A percentile compares a stretch with the other conserved stretches of the same genome.
These are phyloP conservation scores for Zaprionus ghesquierei DNA, from an alignment of 1,140 invertebrate species.

Conservation along the genomic window DNA sequence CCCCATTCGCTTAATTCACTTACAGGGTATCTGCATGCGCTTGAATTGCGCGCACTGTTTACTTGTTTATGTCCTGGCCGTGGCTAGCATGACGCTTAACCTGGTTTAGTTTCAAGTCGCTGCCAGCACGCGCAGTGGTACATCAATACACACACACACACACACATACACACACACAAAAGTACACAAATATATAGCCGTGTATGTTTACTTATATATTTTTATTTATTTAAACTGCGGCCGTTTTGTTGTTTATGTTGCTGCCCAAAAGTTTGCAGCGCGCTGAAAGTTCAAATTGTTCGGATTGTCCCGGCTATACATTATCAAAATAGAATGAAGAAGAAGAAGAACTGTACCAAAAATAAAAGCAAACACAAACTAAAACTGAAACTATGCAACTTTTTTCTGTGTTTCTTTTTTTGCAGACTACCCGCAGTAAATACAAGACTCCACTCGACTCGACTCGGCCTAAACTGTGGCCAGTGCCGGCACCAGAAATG, in stretches of 20 bases:
- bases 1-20: neutral
- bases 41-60: neutral
- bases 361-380: neutral
- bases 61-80: neutral
- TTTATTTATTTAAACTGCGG: constrained; percentile 31
- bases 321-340: neutral
- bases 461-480: constrained; percentile 23
- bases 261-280: constrained; percentile 33
- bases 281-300: constrained; percentile 36
- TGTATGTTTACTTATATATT: constrained; percentile 5
- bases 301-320: constrained; percentile 9
- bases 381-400: constrained; percentile 32
- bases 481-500: neutral
- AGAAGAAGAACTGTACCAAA: neutral
- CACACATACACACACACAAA: neutral
- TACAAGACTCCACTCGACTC: too few relatives aligned
- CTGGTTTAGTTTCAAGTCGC: constrained; percentile 38
- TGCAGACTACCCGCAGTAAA: constrained; percentile 7
- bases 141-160: constrained; percentile 5
- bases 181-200: too few relatives aligned
- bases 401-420: neutral
- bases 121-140: neutral
- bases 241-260: constrained; percentile 44
- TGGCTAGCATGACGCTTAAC: constrained; percentile 24
- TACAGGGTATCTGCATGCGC: constrained; percentile 6